These are phyloP conservation scores for Phodopus roborovskii DNA, from an alignment of 2,113 vertebrate species.

Conservation along the genomic window DNA sequence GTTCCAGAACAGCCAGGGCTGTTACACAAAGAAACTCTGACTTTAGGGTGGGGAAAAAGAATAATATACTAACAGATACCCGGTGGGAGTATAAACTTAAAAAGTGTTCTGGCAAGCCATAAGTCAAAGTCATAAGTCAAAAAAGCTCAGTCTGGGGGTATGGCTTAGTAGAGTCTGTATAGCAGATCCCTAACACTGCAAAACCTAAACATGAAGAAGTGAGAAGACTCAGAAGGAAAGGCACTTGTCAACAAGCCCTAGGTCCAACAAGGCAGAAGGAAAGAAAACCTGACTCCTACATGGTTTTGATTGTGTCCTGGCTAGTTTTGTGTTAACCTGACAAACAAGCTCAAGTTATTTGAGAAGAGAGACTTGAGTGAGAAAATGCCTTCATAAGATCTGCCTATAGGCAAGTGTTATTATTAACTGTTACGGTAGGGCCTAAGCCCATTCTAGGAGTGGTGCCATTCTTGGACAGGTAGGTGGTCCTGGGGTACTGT, in stretches of 20 bases:
- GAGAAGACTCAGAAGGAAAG: not conserved
- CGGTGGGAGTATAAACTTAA: not conserved
- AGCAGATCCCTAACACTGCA: not conserved
- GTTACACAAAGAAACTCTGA: not conserved
- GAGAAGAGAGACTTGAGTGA: not conserved
- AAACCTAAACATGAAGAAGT: not conserved
- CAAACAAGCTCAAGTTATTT: not conserved
- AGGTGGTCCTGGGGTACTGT: not conserved
- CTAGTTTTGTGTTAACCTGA: not conserved
- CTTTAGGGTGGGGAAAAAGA: not conserved
- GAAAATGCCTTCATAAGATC: not conserved
- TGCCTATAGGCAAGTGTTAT: too few relatives aligned
- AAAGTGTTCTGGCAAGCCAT: not conserved
- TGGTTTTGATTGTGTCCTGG: not conserved
- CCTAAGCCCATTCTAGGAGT: not conserved
- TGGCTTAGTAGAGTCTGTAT: not conserved
- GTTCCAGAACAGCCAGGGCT: not conserved
- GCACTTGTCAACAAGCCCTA: not conserved
- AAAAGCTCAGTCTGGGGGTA: not conserved
- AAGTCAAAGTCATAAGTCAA: slow-evolving; percentile 9
- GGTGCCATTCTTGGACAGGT: not conserved
- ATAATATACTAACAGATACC: slow-evolving; percentile 4
- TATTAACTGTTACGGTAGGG: not conserved
- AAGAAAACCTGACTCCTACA: not conserved
- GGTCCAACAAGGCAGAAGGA: not conserved